A percentile compares a stretch with the other conserved stretches of the same genome.
phyloP scores from a whole-genome alignment of 2,797 vertebrate genomes.

The Hoplostethus mediterraneus region DNA sequence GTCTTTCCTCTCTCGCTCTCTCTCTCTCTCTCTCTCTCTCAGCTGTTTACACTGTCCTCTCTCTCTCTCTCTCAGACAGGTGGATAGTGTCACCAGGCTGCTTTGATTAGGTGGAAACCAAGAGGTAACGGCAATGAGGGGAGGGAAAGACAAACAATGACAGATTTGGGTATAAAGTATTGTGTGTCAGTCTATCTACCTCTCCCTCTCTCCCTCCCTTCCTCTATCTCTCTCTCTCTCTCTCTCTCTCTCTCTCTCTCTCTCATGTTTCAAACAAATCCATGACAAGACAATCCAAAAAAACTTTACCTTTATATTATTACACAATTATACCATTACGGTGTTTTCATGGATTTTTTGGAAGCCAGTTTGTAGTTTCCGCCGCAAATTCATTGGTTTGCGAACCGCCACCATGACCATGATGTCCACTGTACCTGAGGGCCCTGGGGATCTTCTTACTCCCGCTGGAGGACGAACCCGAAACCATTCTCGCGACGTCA shows the following conservation, averaged over 20 bases:
- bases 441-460: slow-evolving; percentile 67
- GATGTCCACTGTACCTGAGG: slow-evolving; percentile 76
- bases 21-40: slow-evolving; percentile 40
- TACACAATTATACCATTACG: too few species aligned
- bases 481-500: slow-evolving; percentile 82
- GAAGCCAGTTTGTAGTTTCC: too few species aligned
- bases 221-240: neutral
- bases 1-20: slow-evolving; percentile 54
- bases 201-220: too few species aligned
- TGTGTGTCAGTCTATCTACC: slow-evolving; percentile 4
- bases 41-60: slow-evolving; percentile 71
- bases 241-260: neutral
- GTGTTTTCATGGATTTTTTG: too few species aligned
- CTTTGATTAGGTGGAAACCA: slow-evolving; percentile 48
- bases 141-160: slow-evolving; percentile 17
- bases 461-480: slow-evolving; percentile 62
- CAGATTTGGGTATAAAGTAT: neutral
- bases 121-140: slow-evolving; percentile 11
- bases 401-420: neutral
- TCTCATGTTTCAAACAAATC: neutral
- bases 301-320: too few species aligned
- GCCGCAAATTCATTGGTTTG: neutral
- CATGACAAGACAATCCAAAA: too few species aligned
- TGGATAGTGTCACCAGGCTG: slow-evolving; percentile 33
- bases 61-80: slow-evolving; percentile 48